These are phyloP conservation scores for Pomacea canaliculata DNA, from an alignment of 2,888 invertebrate genomes.

Conservation along the genomic window DNA sequence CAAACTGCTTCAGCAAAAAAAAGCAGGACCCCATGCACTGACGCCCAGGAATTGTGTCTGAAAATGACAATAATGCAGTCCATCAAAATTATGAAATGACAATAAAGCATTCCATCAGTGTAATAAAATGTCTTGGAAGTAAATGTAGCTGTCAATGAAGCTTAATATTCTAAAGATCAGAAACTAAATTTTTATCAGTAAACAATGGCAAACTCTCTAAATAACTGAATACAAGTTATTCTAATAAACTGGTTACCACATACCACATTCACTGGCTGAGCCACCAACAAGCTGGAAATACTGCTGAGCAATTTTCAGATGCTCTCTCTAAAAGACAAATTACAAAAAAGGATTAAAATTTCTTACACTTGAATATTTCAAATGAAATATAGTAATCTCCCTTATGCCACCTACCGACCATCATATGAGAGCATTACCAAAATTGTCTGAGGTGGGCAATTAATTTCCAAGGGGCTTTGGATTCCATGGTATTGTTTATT, in stretches of 20 bases:
- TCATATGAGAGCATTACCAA: no score
- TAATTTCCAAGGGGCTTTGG: no score
- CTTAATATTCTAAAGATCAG: neutral
- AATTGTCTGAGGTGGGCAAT: no score
- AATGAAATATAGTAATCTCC: no score
- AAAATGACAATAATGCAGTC: constrained; percentile 18
- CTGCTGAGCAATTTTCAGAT: constrained; percentile 94
- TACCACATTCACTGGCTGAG: constrained; percentile 90
- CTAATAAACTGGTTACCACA: constrained; percentile 32
- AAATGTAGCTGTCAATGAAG: neutral
- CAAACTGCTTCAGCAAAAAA: constrained; percentile 93
- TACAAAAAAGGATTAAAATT: no score
- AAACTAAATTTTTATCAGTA: neutral
- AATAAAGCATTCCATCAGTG: neutral
- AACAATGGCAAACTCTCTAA: no score
- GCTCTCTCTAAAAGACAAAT: constrained; percentile 81
- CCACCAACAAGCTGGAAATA: constrained; percentile 97
- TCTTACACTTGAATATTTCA: no score
- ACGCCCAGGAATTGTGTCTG: constrained; percentile 90
- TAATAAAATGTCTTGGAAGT: neutral
- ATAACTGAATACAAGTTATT: no score
- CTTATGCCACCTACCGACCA: no score
- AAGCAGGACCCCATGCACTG: constrained; percentile 99
- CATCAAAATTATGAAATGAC: neutral
- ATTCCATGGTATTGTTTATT: no score